phyloP scores from a whole-genome alignment of 2,113 vertebrate genomes.

The Hylia prasina region DNA sequence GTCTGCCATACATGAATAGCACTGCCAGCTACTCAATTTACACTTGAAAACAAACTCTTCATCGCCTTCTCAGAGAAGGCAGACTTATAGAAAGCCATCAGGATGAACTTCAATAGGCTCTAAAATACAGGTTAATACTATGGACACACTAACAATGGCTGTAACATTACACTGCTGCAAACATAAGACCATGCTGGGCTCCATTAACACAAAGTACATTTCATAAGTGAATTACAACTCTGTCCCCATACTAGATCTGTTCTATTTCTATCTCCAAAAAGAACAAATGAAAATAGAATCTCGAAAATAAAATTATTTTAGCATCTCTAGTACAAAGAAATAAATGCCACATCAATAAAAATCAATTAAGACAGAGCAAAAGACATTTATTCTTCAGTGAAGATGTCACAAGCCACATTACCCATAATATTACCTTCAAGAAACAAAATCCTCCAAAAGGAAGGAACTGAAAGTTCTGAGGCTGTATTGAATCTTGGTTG shows the following conservation, averaged over 20 bases:
- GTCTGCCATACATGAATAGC: neutral
- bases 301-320: neutral
- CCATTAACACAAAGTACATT: neutral
- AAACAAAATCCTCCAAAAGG: neutral
- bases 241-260: neutral
- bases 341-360: neutral
- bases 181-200: neutral
- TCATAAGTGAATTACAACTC: neutral
- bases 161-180: neutral
- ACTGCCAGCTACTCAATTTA: neutral
- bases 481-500: neutral
- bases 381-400: neutral
- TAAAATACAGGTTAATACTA: neutral
- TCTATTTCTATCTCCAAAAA: neutral
- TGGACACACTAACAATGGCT: neutral
- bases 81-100: neutral
- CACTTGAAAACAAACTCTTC: fast-evolving
- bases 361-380: neutral
- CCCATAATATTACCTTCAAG: neutral
- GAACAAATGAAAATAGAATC: neutral
- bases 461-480: neutral
- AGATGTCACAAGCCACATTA: neutral
- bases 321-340: neutral
- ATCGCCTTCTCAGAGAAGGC: neutral
- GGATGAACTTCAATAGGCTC: neutral